These are phyloP conservation scores for Ptychadena robeensis DNA, from an alignment of 2,797 vertebrate genomes.

Conservation along the genomic window DNA sequence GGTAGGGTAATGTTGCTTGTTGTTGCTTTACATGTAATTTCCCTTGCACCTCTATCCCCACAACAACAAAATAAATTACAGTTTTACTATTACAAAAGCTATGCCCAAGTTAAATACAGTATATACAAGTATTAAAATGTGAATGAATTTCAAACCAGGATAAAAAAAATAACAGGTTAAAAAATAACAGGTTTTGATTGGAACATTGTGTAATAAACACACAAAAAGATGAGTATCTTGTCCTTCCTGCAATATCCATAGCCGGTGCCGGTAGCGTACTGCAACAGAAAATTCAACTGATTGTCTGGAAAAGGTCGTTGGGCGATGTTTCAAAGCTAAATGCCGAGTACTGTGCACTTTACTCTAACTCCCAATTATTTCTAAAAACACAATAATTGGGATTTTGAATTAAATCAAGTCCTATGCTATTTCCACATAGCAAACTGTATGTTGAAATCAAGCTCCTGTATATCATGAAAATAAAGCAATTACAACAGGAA, in stretches of 20 bases:
- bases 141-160: neutral
- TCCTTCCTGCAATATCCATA: neutral
- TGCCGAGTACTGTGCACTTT: neutral
- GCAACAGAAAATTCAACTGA: neutral
- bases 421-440: conserved; percentile 8
- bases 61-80: too few relatives aligned
- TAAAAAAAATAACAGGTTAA: neutral
- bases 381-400: conserved; percentile 24
- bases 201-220: too few relatives aligned
- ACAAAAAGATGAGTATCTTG: too few relatives aligned
- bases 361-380: conserved; percentile 23
- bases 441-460: conserved; percentile 27
- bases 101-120: too few relatives aligned
- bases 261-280: neutral
- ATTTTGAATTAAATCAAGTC: conserved; percentile 22
- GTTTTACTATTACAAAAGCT: too few relatives aligned
- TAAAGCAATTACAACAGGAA: conserved; percentile 53
- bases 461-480: conserved; percentile 18
- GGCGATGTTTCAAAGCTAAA: neutral
- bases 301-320: neutral
- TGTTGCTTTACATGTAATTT: too few relatives aligned
- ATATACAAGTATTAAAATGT: too few relatives aligned
- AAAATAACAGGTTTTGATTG: too few relatives aligned
- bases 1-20: too few relatives aligned
- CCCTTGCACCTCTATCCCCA: too few relatives aligned